Evolutionary conservation across 53 echinoderm and acorn worm species (phyloP).

Genomic region (Arbacia lixula): DNA sequence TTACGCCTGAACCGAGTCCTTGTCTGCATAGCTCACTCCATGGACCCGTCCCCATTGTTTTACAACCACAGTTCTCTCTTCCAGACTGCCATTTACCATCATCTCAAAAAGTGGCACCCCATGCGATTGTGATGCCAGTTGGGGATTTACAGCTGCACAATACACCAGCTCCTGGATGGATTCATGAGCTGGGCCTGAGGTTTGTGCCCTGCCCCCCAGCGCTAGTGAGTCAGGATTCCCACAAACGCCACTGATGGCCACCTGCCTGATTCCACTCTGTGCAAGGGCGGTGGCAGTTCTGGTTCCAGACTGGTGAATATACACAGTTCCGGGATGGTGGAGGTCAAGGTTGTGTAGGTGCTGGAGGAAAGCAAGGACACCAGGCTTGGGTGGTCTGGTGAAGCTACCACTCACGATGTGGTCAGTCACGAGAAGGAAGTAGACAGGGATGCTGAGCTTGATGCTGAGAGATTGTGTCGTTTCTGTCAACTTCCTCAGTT

Average conservation of each 20-base stretch:
- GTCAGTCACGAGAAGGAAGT: constrained; percentile 33
- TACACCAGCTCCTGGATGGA: constrained; percentile 13
- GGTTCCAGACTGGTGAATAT: constrained; percentile 33
- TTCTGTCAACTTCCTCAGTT: not conserved
- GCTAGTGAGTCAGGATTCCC: constrained; percentile 24
- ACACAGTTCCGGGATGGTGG: constrained; percentile 69
- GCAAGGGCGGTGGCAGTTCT: not conserved
- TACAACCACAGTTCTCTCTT: not conserved
- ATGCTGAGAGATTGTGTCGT: constrained; percentile 4
- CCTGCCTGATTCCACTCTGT: constrained; percentile 39
- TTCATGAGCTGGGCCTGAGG: not conserved
- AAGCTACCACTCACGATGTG: constrained; percentile 25
- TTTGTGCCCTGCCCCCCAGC: not conserved
- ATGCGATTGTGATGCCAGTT: too few species aligned
- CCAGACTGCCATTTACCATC: not conserved
- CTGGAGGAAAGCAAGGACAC: constrained; percentile 69
- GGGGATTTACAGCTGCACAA: too few species aligned
- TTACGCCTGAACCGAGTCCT: too few species aligned
- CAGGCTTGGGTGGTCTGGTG: constrained; percentile 62
- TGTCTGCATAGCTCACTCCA: constrained; percentile 57
- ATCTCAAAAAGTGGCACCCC: too few species aligned
- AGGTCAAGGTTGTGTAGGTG: constrained; percentile 64
- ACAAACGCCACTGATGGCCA: constrained; percentile 16
- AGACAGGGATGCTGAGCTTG: constrained; percentile 35
- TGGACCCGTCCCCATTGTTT: constrained; percentile 51